Base-by-base conservation (phyloP, 2,113 vertebrate genomes). In the Crotalus viridis region DNA sequence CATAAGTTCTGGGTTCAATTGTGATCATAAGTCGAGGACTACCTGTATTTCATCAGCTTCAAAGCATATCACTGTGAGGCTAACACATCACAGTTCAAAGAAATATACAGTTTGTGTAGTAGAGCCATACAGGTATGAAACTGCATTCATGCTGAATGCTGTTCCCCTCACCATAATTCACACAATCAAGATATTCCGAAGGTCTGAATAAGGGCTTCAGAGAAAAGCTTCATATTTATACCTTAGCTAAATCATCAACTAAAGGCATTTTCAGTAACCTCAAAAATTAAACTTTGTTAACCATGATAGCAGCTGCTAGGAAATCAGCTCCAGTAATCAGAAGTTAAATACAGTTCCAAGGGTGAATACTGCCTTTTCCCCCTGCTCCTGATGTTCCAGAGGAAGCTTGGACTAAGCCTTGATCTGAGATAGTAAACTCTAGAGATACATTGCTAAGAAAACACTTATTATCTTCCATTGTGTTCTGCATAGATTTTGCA, bases 401-500 rank as follows among this genome's bases (percentile, higher is more conserved):
- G 28, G 28, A 56, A 55, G 52, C n/a, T 33, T 7, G 33, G 28
- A 12, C 12, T 87, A 51, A 28, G 51, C 13, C 48, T 15, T 87
- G 15, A 10, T 56, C 5, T 55, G 87, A 55, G 54, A 39, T 21
- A 88, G 13, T 54, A 21, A 88, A 33, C 52, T 39, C 21, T 88
- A 33, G 54, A 88, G 39, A 19, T 55, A 33, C 51, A 17, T 88
- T 88, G 5, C n/a, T n/a, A n/a, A n/a, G 10, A 88, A 17, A 13
- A n/a, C 8, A 26, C 5, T 54, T n/a, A 87, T 52, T 87, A 28
- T 1, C 51, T 19, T 88, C 56, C 43, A 48, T 85, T 43, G 93
- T 52, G 90, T 51, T 87, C 90, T 86, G 3, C 24, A 94, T 3
- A 54, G 21, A 19, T 90, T 92, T 92, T 95, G 8, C 6, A 89